Evolutionary conservation across 2,797 vertebrate genomes (phyloP).

Genomic region (Brachymystax lenok): DNA sequence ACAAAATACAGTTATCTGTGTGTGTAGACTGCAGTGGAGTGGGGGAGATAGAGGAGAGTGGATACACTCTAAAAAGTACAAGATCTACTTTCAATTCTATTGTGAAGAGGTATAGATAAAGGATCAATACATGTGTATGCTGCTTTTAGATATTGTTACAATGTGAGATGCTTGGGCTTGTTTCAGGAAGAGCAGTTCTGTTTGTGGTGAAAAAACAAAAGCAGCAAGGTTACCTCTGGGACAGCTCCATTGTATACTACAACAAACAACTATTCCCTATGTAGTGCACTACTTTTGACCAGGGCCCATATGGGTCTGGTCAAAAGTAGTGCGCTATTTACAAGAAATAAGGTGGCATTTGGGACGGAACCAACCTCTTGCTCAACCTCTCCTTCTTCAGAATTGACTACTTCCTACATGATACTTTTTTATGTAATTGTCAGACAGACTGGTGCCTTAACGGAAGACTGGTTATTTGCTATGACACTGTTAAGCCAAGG

Average conservation of each 20-base stretch:
- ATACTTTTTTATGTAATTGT: neutral
- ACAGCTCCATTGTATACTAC: neutral
- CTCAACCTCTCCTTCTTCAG: neutral
- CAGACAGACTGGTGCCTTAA: neutral
- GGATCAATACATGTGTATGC: neutral
- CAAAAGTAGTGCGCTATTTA: neutral
- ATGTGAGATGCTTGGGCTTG: neutral
- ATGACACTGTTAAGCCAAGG: neutral
- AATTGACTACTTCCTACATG: neutral
- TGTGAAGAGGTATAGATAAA: neutral
- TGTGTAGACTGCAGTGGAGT: neutral
- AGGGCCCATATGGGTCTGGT: too few species aligned
- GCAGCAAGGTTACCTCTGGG: neutral
- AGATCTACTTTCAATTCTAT: neutral
- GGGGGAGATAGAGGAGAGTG: neutral
- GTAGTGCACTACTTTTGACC: neutral
- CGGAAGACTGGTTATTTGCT: neutral
- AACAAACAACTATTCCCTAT: neutral
- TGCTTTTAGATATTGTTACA: neutral
- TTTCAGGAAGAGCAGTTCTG: neutral
- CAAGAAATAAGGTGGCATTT: too few species aligned
- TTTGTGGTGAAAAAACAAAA: neutral
- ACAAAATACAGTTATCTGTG: neutral
- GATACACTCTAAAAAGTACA: too few species aligned
- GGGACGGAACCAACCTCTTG: neutral